A percentile compares a stretch with the other conserved stretches of the same genome.
These are phyloP conservation scores for Mirza zaza DNA, from an alignment of 2,113 vertebrate species.

Conservation along the genomic window DNA sequence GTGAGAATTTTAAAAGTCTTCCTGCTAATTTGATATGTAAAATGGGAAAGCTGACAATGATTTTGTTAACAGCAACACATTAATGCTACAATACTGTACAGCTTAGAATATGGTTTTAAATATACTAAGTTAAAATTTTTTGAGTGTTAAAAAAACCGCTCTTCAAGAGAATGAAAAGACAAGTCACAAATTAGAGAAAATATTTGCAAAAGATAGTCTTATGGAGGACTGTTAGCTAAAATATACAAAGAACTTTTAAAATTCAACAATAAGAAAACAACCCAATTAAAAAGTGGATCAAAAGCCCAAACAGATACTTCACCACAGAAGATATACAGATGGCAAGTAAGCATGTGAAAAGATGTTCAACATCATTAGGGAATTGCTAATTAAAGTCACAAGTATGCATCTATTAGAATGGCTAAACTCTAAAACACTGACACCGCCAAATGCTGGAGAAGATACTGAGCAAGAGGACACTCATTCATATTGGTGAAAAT, in stretches of 20 bases:
- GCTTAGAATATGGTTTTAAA: conserved; percentile 3
- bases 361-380: not conserved
- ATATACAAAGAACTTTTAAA: not conserved
- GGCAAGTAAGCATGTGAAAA: not conserved
- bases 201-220: not conserved
- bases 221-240: not conserved
- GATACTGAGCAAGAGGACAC: not conserved
- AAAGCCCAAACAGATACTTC: not conserved
- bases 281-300: not conserved
- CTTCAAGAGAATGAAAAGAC: not conserved
- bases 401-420: not conserved
- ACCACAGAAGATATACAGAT: not conserved
- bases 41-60: not conserved
- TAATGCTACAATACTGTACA: not conserved
- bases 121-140: not conserved
- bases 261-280: not conserved
- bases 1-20: not conserved
- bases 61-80: conserved; percentile 34
- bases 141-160: not conserved
- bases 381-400: not conserved
- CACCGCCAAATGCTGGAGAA: not conserved
- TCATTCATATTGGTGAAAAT: not conserved
- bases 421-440: not conserved
- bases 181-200: not conserved
- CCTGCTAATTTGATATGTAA: not conserved